These are phyloP conservation scores for Nomada flava DNA, from an alignment of 2,888 invertebrate species.

Conservation along the genomic window DNA sequence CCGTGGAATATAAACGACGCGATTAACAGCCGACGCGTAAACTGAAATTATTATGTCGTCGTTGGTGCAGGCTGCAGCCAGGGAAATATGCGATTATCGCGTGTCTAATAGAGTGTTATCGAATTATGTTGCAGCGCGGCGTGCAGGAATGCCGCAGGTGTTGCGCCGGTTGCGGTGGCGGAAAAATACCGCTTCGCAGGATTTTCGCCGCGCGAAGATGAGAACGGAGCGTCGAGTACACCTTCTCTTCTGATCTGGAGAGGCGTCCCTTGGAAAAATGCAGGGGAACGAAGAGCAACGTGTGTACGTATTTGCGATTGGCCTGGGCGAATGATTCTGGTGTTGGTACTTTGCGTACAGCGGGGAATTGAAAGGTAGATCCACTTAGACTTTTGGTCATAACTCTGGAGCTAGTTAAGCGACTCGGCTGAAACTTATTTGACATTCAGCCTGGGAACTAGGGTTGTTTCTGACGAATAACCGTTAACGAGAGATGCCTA, in stretches of 20 bases:
- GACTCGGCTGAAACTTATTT: no score
- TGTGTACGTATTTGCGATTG: background rate
- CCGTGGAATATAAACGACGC: slow-evolving; percentile 38
- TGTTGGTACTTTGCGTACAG: no score
- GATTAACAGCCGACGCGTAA: slow-evolving; percentile 25
- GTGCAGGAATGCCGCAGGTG: slow-evolving; percentile 25
- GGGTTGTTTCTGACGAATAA: no score
- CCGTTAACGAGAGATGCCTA: no score
- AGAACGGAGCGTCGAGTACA: no score
- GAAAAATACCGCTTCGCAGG: slow-evolving; percentile 8
- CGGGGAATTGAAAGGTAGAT: no score
- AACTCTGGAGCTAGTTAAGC: no score
- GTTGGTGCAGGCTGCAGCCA: slow-evolving; percentile 10
- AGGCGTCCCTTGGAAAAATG: background rate
- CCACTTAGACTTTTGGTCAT: no score
- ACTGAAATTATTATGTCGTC: slow-evolving; percentile 36
- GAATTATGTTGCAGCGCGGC: slow-evolving; percentile 16
- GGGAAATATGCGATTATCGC: slow-evolving; percentile 38
- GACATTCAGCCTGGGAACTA: no score
- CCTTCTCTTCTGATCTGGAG: background rate
- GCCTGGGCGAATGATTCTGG: no score
- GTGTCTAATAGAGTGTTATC: slow-evolving; percentile 37
- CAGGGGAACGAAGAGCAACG: background rate
- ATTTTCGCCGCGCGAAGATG: slow-evolving; percentile 13
- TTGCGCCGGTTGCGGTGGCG: slow-evolving; percentile 1